phyloP scores from a whole-genome alignment of 2,888 invertebrate species.

The Rosalia funebris region DNA sequence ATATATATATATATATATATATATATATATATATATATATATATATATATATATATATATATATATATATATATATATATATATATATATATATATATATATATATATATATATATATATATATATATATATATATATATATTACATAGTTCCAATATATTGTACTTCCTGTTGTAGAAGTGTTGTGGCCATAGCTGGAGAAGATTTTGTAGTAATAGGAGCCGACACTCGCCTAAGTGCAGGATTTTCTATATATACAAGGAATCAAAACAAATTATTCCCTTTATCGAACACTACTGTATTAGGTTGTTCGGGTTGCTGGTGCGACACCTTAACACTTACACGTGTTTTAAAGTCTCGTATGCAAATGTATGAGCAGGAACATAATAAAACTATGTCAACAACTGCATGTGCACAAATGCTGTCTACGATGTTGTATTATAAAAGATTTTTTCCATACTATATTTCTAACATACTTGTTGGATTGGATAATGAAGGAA shows the following conservation, averaged over 20 bases:
- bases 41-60: too few relatives aligned
- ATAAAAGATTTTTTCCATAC: constrained; percentile 98
- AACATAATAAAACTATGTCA: constrained; percentile 92
- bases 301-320: constrained; percentile 95
- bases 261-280: constrained; percentile 90
- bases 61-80: too few relatives aligned
- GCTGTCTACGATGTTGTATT: constrained; percentile 94
- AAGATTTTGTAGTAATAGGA: constrained; percentile 93
- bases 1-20: too few relatives aligned
- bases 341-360: constrained; percentile 85
- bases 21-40: too few relatives aligned
- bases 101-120: too few relatives aligned
- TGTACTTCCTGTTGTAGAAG: constrained; percentile 72
- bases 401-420: constrained; percentile 95
- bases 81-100: too few relatives aligned
- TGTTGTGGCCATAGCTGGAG: constrained; percentile 94
- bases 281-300: constrained; percentile 84
- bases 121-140: too few relatives aligned
- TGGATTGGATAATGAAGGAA: constrained; percentile 91
- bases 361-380: constrained; percentile 95
- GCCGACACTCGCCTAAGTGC: constrained; percentile 94
- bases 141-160: constrained; percentile 17
- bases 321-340: constrained; percentile 95
- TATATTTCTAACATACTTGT: constrained; percentile 95
- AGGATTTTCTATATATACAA: constrained; percentile 89